These are phyloP conservation scores for Lagorchestes hirsutus DNA, from an alignment of 2,797 vertebrate species.

Conservation along the genomic window DNA sequence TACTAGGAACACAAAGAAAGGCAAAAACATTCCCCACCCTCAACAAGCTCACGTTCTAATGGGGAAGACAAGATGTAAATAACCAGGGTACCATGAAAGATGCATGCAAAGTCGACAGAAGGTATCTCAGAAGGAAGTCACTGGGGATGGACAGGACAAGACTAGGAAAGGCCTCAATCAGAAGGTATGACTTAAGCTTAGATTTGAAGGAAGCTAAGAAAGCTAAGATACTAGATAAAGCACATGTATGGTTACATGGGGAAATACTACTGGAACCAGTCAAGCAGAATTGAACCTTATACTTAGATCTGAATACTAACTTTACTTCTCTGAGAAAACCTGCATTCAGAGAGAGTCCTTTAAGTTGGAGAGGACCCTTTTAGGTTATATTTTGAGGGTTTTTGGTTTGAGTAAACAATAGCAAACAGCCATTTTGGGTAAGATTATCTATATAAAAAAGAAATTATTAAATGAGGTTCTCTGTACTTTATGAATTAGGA, in stretches of 20 bases:
- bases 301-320: slow-evolving; percentile 39
- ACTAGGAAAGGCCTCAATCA: background rate
- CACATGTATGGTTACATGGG: background rate
- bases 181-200: background rate
- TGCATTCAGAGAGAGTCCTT: slow-evolving; percentile 39
- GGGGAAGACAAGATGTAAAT: background rate
- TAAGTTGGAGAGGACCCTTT: slow-evolving; percentile 21
- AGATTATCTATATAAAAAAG: slow-evolving; percentile 5
- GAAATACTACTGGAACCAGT: slow-evolving; percentile 37
- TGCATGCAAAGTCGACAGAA: background rate
- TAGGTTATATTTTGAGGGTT: slow-evolving; percentile 15
- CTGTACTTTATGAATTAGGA: slow-evolving; percentile 42
- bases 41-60: background rate
- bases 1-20: background rate
- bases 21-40: background rate
- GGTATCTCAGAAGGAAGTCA: background rate
- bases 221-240: slow-evolving; percentile 10
- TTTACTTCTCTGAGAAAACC: slow-evolving; percentile 20
- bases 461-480: background rate
- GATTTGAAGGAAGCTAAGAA: background rate
- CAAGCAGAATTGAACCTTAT: slow-evolving; percentile 3
- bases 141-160: background rate
- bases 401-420: background rate
- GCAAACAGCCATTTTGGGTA: background rate
- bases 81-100: background rate